phyloP scores from a whole-genome alignment of 2,888 invertebrate genomes.

The Steinernema carpocapsae region DNA sequence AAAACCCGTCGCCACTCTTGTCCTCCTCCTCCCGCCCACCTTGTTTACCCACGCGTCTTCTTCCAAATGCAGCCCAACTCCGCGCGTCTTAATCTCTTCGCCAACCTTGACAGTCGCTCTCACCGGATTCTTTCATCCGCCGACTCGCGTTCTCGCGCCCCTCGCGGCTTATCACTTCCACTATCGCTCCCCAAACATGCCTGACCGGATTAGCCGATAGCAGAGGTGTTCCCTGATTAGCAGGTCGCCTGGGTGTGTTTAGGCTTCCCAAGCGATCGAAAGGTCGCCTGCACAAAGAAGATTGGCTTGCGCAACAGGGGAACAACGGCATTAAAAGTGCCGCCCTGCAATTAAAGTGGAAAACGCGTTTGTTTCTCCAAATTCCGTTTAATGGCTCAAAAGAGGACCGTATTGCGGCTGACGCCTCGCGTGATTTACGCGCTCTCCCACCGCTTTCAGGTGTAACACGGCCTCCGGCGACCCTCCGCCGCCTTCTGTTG shows the following conservation, averaged over 20 bases:
- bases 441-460: neutral
- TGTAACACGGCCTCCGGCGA: slow-evolving; percentile 11
- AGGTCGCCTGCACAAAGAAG: neutral
- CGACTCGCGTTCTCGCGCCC: neutral
- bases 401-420: neutral
- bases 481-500: slow-evolving; percentile 1
- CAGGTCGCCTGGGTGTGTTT: neutral
- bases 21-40: neutral
- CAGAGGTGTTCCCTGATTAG: too few relatives aligned
- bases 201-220: too few relatives aligned
- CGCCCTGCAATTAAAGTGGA: slow-evolving; percentile 23
- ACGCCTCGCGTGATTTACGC: neutral
- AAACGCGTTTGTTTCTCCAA: neutral
- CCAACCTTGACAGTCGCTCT: slow-evolving; percentile 11
- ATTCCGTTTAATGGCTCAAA: neutral
- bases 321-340: slow-evolving; percentile 7
- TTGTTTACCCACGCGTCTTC: slow-evolving; percentile 6
- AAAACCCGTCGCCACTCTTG: neutral
- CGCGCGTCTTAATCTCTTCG: slow-evolving; percentile 25
- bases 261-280: neutral
- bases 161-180: neutral
- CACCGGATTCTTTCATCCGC: slow-evolving; percentile 3
- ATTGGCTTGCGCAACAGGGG: slow-evolving; percentile 13
- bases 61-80: neutral
- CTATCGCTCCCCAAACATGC: too few relatives aligned